Evolutionary conservation across 2,113 vertebrate genomes (phyloP).

Genomic region (Hemichromis elongatus): DNA sequence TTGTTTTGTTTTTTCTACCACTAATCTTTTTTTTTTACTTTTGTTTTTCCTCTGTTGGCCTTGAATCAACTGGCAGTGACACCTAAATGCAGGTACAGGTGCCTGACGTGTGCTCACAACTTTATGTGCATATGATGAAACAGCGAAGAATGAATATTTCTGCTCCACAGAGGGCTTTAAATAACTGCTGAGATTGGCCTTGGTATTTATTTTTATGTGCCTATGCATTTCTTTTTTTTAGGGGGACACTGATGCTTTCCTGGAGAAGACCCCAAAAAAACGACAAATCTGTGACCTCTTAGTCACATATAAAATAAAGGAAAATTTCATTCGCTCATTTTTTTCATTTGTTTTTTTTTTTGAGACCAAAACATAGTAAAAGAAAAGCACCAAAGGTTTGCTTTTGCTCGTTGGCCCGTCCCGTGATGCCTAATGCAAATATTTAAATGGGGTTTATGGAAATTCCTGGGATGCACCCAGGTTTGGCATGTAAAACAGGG

Average conservation of each 20-base stretch:
- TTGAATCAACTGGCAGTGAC: not conserved
- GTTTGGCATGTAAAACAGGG: conserved; percentile 78
- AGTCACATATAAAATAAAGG: not conserved
- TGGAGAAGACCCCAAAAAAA: not conserved
- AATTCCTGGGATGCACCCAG: conserved; percentile 71
- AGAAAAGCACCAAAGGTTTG: not conserved
- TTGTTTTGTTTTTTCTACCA: not conserved
- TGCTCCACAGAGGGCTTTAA: not conserved
- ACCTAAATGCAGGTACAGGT: not conserved
- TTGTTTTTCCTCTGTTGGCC: conserved; percentile 4
- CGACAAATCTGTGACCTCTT: not conserved
- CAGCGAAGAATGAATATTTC: not conserved
- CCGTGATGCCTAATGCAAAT: conserved; percentile 72
- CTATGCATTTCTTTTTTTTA: not conserved
- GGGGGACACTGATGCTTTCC: too few species aligned
- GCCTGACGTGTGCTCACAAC: not conserved
- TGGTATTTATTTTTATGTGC: not conserved
- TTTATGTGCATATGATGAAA: not conserved
- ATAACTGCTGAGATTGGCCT: not conserved
- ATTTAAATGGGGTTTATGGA: conserved; percentile 78
- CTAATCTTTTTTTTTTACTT: conserved; percentile 1
- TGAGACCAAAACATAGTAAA: not conserved
- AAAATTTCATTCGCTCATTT: not conserved
- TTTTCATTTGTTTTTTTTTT: not conserved
- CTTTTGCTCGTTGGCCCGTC: conserved; percentile 20